phyloP scores from a whole-genome alignment of 2,113 vertebrate species.

The Rostratula benghalensis region DNA sequence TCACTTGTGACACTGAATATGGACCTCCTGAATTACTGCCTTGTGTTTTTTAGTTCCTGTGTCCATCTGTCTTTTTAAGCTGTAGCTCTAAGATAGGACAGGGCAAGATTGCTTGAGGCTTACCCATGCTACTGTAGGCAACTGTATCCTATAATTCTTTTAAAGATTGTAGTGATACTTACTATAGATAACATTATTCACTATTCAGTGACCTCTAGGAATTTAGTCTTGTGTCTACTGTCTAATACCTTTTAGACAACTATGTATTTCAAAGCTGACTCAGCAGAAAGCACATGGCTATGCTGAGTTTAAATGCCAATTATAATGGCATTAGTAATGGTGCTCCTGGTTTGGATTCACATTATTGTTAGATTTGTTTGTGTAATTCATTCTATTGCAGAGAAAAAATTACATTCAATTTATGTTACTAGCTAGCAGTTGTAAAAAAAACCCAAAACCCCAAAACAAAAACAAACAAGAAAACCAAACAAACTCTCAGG shows the following conservation, averaged over 20 bases:
- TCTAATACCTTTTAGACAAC: neutral
- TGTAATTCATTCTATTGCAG: neutral
- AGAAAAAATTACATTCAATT: neutral
- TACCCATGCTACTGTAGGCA: neutral
- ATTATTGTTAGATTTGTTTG: neutral
- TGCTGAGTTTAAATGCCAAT: neutral
- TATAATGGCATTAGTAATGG: neutral
- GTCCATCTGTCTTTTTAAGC: neutral
- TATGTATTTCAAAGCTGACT: neutral
- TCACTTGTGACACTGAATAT: neutral
- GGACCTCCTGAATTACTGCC: neutral
- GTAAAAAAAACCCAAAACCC: neutral
- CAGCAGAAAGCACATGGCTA: neutral
- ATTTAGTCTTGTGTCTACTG: neutral
- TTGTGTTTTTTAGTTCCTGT: neutral
- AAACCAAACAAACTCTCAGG: no score
- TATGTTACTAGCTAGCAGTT: neutral
- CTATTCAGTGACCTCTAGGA: neutral
- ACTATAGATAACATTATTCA: neutral
- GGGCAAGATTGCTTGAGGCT: neutral
- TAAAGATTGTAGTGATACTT: neutral
- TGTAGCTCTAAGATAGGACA: neutral
- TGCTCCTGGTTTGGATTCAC: neutral
- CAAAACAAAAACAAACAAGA: no score
- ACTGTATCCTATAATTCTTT: neutral